Evolutionary conservation across 2,888 invertebrate species (phyloP), one percentile per base, ranked within the genome.

Genomic region (Spicauda simplicius): DNA sequence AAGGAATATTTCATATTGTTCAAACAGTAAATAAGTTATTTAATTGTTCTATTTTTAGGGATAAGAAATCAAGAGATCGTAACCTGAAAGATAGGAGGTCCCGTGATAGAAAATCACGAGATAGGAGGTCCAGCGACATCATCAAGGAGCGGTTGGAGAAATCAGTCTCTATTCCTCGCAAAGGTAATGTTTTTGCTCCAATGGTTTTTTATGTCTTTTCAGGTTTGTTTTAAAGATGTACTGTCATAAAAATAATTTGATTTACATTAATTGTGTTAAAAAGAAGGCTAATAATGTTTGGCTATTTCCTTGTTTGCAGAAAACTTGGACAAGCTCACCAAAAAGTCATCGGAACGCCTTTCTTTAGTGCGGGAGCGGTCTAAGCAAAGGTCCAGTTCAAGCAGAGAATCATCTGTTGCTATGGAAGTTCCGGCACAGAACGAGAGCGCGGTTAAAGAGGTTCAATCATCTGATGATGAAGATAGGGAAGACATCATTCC

Each of bases 91-190:
- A 90, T 25, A 85, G 86, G 69, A 83, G 87, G 73, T 90, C 91
- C 4, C 85, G 88, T 53, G 94, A 94, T 52, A 85, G 91, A 67
- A 93, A 93, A 71, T 93, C 93, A 70, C 91, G 94, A 18, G 91
- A 92, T 3, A 85, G 91, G 69, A 85, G 91, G 64, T 92, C 91
- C 59, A 91, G 88, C 70, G 93, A 93, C 69, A 73, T 92, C 11
- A 91, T 91, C 71, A 92, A 93, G 72, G 93, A 93, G 76, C 84
- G 93, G 11, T 77, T 93, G 70, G 93, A 93, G 71, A 93, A 93
- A 67, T 93, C 93, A 0, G 92, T 93, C 18, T 93, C 92, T 5
- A 89, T 91, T 71, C 91, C 93, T 5, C 86, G 93, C 60, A 93
- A 91, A 84, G 92, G 93, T 90, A 64, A 60, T 57, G 54, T 18